These are phyloP conservation scores for Megaptera novaeangliae DNA, from an alignment of 2,113 vertebrate species.

Conservation along the genomic window DNA sequence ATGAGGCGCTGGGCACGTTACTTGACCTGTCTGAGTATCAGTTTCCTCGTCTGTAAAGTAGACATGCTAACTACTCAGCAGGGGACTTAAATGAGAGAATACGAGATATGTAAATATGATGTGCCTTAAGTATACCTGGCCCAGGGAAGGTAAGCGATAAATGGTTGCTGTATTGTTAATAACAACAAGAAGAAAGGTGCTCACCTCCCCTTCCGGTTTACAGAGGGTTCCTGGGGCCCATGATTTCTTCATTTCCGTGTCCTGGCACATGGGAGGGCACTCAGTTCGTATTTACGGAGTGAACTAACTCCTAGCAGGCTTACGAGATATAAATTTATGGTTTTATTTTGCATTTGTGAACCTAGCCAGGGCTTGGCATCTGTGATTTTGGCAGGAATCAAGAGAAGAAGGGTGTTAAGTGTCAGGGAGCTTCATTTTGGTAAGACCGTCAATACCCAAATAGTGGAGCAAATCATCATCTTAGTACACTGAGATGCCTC, in stretches of 20 bases:
- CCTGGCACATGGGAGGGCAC: rapidly evolving
- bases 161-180: neutral
- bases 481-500: too few species aligned
- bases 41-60: neutral
- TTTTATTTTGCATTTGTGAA: neutral
- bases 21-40: neutral
- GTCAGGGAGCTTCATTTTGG: neutral
- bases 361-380: neutral
- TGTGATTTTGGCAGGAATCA: neutral
- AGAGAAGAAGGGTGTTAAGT: neutral
- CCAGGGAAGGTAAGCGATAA: too few species aligned
- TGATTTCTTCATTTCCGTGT: neutral
- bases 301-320: neutral
- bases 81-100: neutral
- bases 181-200: neutral
- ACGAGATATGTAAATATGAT: rapidly evolving
- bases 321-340: neutral
- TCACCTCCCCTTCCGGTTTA: neutral
- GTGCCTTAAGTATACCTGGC: rapidly evolving
- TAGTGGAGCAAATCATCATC: neutral
- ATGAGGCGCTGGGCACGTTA: neutral
- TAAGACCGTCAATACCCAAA: rapidly evolving
- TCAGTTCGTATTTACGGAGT: neutral
- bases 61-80: neutral
- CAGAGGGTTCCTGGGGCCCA: neutral